Percentiles rank a stretch among this genome's conserved stretches.
Conservation (phyloP, 2,797 vertebrate genomes). For the Falco naumanni region DNA sequence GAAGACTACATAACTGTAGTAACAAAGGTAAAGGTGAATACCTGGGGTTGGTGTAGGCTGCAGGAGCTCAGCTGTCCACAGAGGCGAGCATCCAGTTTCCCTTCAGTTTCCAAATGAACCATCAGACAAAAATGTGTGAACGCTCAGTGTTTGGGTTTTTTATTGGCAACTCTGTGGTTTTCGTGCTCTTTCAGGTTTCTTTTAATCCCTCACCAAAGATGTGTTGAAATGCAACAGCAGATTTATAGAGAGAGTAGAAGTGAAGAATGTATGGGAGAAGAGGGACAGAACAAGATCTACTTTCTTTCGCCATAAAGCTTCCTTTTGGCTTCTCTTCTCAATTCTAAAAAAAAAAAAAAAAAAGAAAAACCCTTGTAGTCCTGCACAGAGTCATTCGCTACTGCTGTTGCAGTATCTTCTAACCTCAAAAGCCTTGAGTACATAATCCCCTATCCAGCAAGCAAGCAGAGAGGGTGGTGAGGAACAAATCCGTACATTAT, state of each 20-base stretch:
- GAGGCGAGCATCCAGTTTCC: not conserved
- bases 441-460: not conserved
- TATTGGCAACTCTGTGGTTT: not conserved
- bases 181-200: not conserved
- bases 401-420: not conserved
- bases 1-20: not conserved
- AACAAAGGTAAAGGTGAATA: not conserved
- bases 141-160: not conserved
- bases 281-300: not conserved
- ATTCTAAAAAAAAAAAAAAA: not conserved
- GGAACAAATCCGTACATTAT: not conserved
- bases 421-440: not conserved
- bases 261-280: not conserved
- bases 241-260: not conserved
- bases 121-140: not conserved
- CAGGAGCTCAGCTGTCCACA: not conserved
- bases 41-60: not conserved
- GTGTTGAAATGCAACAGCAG: not conserved
- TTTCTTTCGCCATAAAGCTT: not conserved
- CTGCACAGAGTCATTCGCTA: not conserved
- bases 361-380: rapidly evolving
- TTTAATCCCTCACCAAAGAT: not conserved
- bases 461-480: not conserved
- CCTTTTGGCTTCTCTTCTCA: not conserved
- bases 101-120: not conserved